phyloP scores from a whole-genome alignment of 2,888 invertebrate genomes.

The Tachina grossa region DNA sequence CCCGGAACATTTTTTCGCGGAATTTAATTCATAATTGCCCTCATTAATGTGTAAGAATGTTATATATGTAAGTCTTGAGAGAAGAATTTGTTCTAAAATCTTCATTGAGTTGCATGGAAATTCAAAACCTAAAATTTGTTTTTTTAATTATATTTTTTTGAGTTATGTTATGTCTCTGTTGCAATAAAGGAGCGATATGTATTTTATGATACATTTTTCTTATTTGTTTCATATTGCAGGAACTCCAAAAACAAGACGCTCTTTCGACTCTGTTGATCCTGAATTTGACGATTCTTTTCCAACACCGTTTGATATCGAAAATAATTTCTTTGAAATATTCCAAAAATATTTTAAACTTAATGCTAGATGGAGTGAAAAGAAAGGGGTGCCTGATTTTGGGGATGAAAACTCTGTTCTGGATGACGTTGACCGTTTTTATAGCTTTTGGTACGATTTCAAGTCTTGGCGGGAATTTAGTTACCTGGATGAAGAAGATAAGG shows the following conservation, averaged over 20 bases:
- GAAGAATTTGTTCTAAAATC: too few species aligned
- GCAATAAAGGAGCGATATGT: not conserved
- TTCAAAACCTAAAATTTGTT: too few species aligned
- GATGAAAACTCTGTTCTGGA: conserved; percentile 90
- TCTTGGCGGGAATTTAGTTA: conserved; percentile 99
- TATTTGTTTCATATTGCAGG: conserved; percentile 83
- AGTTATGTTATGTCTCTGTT: too few species aligned
- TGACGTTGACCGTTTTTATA: conserved; percentile 96
- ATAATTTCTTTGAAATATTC: conserved; percentile 89
- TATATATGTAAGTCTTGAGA: too few species aligned
- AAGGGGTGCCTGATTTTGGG: conserved; percentile 91
- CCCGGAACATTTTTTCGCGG: too few species aligned
- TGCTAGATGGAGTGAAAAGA: conserved; percentile 95
- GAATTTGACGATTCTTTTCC: conserved; percentile 95
- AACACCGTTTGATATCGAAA: conserved; percentile 88
- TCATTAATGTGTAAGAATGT: too few species aligned
- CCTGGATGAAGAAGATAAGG: conserved; percentile 99
- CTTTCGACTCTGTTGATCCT: conserved; percentile 98
- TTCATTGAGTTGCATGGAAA: too few species aligned
- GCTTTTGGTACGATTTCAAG: conserved; percentile 99
- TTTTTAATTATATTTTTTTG: too few species aligned
- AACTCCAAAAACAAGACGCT: conserved; percentile 90
- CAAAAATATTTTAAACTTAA: conserved; percentile 89
- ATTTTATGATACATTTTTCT: too few species aligned
- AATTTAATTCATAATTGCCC: too few species aligned